A percentile compares a stretch with the other conserved stretches of the same genome.
Evolutionary conservation across 2,888 invertebrate species (phyloP).

Genomic region (Campoletis raptor): DNA sequence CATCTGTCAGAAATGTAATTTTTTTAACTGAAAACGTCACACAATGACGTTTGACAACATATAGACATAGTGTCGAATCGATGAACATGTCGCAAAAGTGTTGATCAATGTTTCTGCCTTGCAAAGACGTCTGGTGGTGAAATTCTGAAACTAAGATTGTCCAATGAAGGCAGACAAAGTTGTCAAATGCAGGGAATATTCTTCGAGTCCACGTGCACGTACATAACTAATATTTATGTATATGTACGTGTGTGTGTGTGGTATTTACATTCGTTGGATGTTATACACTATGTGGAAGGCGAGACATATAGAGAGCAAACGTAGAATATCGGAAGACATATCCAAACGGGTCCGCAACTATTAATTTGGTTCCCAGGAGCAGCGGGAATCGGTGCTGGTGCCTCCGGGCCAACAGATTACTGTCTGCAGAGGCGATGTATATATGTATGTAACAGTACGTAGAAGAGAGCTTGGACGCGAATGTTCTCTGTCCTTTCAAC

Average conservation of each 20-base stretch:
- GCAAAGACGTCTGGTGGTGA: constrained; percentile 1
- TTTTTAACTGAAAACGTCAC: not conserved
- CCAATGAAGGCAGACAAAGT: constrained; percentile 37
- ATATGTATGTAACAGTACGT: constrained; percentile 27
- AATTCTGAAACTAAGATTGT: constrained; percentile 41
- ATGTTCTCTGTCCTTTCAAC: constrained; percentile 47
- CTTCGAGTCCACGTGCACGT: constrained; percentile 30
- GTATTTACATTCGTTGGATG: constrained; percentile 12
- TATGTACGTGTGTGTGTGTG: not conserved
- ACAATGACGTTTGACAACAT: no score
- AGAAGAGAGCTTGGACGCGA: constrained; percentile 36
- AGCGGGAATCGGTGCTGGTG: constrained; percentile 73
- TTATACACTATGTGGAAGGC: constrained; percentile 22
- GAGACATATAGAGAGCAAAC: constrained; percentile 74
- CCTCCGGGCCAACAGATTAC: constrained; percentile 83
- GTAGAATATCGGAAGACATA: constrained; percentile 79
- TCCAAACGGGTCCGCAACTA: constrained; percentile 81
- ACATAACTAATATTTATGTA: not conserved
- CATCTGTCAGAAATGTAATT: not conserved
- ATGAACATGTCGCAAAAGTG: not conserved
- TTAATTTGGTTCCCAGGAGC: constrained; percentile 84
- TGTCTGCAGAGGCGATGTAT: constrained; percentile 76
- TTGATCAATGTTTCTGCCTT: not conserved
- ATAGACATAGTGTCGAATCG: no score
- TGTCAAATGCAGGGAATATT: constrained; percentile 66